Evolutionary conservation across 2,888 invertebrate species (phyloP), one percentile per base, ranked within the genome.

Genomic region (Corbicula japonica): DNA sequence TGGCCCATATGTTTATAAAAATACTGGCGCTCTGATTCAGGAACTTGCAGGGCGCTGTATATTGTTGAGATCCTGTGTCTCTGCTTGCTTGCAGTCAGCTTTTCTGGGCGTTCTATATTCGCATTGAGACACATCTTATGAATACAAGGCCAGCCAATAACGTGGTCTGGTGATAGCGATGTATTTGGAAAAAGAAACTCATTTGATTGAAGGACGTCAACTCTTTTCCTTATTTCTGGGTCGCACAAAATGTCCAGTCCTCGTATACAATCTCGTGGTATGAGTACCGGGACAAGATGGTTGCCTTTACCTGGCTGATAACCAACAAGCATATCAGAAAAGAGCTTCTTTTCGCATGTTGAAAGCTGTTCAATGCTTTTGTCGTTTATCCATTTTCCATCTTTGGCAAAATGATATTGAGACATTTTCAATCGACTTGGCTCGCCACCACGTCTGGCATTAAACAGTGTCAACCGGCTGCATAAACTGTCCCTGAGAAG

Each of bases 391-490:
- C 83, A 83, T 60, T 28, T 56, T 12, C 26, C 65, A 26, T 41
- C 6, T 21, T 28, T 28, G 2, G 61, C 69, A 63, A 76, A 66
- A 6, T 41, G 6, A 52, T 34, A 72, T 12, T 82, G 71, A 3
- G 28, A 23, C 12, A 80, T 23, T 46, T 68, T 65, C 35, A 83
- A 34, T 30, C 77, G 56, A 35, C 83, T 68, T 15, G 80, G 80
- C 56, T 83, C 73, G 18, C 83, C 83, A 34, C 77, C 83, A 38
- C 80, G 62, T 44, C 74, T 54, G 3, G 75, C 83, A 69, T 83
- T 83, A 58, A 80, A 80, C 26, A 80, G n/a, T 15, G 79, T 76
- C 10, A 83, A 48, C 46, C 77, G 28, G 21, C 54, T 60, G 32
- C 72, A 75, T 23, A 84, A 34, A 15, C 48, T 34, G 46, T 84